Percentiles rank a stretch among this genome's conserved stretches.
Conservation (phyloP, 2,113 vertebrate genomes). For the Sterrhoptilus dennistouni region DNA sequence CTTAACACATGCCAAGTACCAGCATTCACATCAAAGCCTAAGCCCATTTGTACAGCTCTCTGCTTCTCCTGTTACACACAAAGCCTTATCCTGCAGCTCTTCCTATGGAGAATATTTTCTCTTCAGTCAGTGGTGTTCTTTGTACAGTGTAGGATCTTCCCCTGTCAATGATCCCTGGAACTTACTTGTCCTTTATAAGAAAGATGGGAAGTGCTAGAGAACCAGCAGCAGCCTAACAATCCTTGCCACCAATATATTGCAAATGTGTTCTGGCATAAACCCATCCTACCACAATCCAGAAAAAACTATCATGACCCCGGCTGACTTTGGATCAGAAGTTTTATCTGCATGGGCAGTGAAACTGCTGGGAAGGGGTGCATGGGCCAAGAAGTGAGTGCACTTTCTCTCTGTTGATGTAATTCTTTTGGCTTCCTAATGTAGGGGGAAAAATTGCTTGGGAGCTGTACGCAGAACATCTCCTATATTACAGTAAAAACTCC, state of each 20-base stretch:
- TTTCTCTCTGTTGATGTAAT: neutral
- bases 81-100: neutral
- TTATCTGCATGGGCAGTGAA: neutral
- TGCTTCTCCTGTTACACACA: neutral
- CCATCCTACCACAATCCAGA: neutral
- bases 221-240: neutral
- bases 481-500: neutral
- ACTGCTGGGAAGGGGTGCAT: neutral
- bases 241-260: neutral
- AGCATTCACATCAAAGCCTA: neutral
- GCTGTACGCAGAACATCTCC: neutral
- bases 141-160: neutral
- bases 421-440: neutral
- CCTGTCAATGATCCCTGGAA: neutral
- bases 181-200: neutral
- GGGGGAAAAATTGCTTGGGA: accelerated
- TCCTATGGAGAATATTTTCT: neutral
- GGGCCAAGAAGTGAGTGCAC: accelerated
- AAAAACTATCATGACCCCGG: neutral
- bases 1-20: neutral
- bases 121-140: neutral
- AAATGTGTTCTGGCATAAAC: neutral
- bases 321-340: neutral
- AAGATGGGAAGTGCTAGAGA: neutral
- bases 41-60: accelerated